Percentiles rank a stretch among this genome's conserved stretches.
These are phyloP conservation scores for Cyphomyrus plagiostoma DNA, from an alignment of 2,113 vertebrate species.

Conservation along the genomic window DNA sequence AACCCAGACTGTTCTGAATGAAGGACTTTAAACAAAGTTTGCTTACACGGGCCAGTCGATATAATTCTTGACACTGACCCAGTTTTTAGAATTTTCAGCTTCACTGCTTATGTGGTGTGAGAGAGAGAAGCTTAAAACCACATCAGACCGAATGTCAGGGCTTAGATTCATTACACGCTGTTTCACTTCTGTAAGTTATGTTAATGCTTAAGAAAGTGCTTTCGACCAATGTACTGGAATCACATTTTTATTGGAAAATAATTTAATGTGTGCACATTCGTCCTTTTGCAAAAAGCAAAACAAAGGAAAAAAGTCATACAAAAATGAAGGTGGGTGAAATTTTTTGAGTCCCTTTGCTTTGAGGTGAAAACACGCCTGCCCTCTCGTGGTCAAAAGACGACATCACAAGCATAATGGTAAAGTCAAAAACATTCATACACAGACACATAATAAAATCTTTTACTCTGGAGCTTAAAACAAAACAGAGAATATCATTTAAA, in stretches of 20 bases:
- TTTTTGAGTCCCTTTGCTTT: neutral
- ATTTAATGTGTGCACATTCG: neutral
- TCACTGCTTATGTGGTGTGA: neutral
- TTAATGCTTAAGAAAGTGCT: neutral
- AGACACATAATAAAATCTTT: neutral
- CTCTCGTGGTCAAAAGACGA: neutral
- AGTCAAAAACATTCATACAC: neutral
- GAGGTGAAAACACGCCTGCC: neutral
- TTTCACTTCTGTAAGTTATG: neutral
- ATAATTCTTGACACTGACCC: slow-evolving; percentile 1
- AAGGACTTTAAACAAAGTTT: neutral
- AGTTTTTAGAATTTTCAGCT: slow-evolving; percentile 2
- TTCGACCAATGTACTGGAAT: neutral
- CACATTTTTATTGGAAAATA: slow-evolving; percentile 1
- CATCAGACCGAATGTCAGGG: neutral
- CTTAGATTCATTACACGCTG: neutral
- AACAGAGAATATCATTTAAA: neutral
- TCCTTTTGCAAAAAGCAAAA: neutral
- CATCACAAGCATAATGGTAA: neutral
- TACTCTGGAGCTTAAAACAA: neutral
- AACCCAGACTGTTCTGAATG: neutral
- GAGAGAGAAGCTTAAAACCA: neutral
- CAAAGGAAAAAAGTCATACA: neutral
- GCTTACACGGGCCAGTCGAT: neutral
- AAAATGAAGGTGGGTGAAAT: neutral